Evolutionary conservation across 2,113 vertebrate species (phyloP).

Genomic region (Camelus bactrianus): DNA sequence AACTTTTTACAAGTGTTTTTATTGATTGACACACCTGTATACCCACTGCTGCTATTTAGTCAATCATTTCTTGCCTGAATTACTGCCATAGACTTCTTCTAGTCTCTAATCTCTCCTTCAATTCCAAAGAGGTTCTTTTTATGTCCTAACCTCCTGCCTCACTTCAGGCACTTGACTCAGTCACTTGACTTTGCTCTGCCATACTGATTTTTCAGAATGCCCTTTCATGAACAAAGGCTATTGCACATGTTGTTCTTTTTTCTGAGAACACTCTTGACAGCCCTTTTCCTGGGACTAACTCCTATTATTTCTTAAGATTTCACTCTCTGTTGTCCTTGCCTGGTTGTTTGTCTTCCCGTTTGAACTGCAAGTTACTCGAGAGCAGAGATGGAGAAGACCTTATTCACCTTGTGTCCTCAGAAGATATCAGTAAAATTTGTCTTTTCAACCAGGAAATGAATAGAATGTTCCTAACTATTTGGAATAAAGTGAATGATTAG

Average conservation of each 20-base stretch:
- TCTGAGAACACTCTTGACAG: background rate
- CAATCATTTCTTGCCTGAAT: background rate
- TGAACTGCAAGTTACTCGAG: background rate
- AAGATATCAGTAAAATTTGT: constrained; percentile 22
- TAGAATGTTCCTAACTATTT: constrained; percentile 22
- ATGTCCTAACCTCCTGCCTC: background rate
- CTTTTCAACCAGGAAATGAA: background rate
- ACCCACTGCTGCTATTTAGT: background rate
- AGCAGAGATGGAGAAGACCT: background rate
- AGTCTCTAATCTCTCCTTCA: background rate
- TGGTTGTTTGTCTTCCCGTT: background rate
- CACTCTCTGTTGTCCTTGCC: background rate
- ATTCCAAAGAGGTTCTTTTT: background rate
- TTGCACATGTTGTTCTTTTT: background rate
- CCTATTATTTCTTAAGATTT: background rate
- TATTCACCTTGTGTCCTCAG: background rate
- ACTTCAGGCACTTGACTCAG: background rate
- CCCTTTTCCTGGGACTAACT: background rate
- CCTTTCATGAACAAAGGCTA: background rate
- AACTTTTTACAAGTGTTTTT: background rate
- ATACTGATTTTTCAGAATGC: background rate
- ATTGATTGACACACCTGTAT: background rate
- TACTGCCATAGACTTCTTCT: background rate
- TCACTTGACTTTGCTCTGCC: background rate
- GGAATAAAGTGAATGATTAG: constrained; percentile 18